Evolutionary conservation across 2,113 vertebrate species (phyloP).

Genomic region (Oceanodroma tethys): DNA sequence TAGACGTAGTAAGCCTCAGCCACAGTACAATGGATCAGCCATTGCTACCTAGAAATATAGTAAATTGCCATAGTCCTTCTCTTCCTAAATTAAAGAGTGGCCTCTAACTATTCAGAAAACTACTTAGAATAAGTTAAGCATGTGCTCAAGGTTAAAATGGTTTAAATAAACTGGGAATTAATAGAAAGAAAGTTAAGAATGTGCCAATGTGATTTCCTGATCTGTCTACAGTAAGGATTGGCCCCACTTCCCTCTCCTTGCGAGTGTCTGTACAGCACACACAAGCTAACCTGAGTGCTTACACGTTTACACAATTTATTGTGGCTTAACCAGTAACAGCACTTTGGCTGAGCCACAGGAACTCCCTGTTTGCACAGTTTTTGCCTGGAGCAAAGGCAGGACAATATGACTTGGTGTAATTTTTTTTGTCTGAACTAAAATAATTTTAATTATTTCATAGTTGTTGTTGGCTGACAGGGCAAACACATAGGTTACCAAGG

Average conservation of each 20-base stretch:
- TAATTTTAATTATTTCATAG: background rate
- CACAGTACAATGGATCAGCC: background rate
- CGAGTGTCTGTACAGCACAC: rapidly evolving
- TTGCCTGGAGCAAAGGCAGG: background rate
- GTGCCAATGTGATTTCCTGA: background rate
- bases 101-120: background rate
- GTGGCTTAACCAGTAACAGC: background rate
- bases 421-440: background rate
- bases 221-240: background rate
- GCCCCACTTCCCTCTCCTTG: background rate
- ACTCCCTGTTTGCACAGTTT: background rate
- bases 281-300: background rate
- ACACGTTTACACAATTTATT: background rate
- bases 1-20: background rate
- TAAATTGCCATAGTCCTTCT: background rate
- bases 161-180: background rate
- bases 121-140: background rate
- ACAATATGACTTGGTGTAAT: background rate
- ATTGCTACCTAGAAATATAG: background rate
- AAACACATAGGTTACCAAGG: background rate
- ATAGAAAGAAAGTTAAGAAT: background rate
- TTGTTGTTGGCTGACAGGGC: background rate
- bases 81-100: background rate
- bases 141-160: background rate
- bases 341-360: background rate